phyloP scores from a whole-genome alignment of 53 echinoderm and acorn worm genomes.

The Henricia sp. region DNA sequence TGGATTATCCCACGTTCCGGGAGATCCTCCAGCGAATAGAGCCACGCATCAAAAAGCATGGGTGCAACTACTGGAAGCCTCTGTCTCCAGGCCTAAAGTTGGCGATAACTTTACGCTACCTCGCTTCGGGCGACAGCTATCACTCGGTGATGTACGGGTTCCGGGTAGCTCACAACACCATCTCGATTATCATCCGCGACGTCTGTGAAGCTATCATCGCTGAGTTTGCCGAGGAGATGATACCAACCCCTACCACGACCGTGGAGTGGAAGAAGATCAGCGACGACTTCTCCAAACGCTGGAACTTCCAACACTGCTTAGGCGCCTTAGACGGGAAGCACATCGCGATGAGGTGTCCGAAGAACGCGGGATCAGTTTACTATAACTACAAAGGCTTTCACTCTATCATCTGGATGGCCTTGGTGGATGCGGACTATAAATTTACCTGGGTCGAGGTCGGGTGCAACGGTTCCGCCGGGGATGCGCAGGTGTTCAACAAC shows the following conservation, averaged over 20 bases:
- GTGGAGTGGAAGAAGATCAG: constrained; percentile 18
- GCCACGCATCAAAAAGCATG: constrained; percentile 46
- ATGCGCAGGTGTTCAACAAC: background rate
- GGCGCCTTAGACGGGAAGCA: constrained; percentile 67
- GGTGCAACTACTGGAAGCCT: constrained; percentile 38
- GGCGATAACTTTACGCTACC: constrained; percentile 58
- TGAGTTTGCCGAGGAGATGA: constrained; percentile 12
- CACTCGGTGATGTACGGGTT: constrained; percentile 10
- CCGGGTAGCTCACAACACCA: constrained; percentile 52
- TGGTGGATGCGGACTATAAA: constrained; percentile 38
- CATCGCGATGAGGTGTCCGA: constrained; percentile 42
- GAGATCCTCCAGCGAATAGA: constrained; percentile 54
- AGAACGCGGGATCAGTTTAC: constrained; percentile 42
- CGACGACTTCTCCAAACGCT: constrained; percentile 12
- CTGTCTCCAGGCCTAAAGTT: constrained; percentile 61
- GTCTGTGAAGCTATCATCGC: constrained; percentile 63
- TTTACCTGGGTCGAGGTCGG: background rate
- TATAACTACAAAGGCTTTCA: constrained; percentile 63
- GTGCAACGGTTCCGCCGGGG: background rate
- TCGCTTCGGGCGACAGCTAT: constrained; percentile 59
- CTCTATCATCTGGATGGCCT: constrained; percentile 40
- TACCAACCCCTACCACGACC: background rate
- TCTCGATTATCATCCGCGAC: constrained; percentile 51
- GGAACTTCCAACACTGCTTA: constrained; percentile 63
- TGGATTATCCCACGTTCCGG: constrained; percentile 61